Percentiles rank a stretch among this genome's conserved stretches.
phyloP scores from a whole-genome alignment of 2,113 vertebrate species.

The Thryonomys swinderianus region DNA sequence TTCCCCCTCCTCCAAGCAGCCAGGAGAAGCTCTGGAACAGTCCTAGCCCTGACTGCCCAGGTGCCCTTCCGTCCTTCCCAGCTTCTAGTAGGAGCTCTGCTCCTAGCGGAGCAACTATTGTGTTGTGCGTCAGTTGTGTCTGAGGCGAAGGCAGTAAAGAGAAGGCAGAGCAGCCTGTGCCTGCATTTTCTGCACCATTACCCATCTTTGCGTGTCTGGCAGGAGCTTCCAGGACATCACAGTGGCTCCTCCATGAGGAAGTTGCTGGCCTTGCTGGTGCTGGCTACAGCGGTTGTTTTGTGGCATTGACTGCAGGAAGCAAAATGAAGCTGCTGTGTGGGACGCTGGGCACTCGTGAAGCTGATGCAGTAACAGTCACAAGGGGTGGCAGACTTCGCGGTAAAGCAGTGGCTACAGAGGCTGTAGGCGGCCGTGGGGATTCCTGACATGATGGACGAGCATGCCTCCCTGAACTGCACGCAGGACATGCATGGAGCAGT shows the following conservation, averaged over 20 bases:
- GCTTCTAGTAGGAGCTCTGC: not conserved
- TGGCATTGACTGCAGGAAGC: not conserved
- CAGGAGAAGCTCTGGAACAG: not conserved
- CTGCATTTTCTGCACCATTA: not conserved
- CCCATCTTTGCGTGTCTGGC: not conserved
- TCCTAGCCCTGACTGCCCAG: not conserved
- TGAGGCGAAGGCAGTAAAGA: accelerated
- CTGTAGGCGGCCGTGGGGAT: not conserved
- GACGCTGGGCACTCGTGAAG: not conserved
- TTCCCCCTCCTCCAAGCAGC: accelerated
- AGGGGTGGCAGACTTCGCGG: not conserved
- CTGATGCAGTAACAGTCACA: not conserved
- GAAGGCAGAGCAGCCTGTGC: not conserved
- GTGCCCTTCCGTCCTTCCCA: not conserved
- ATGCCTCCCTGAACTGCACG: not conserved
- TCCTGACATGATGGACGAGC: not conserved
- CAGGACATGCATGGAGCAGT: not conserved
- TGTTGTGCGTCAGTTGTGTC: accelerated
- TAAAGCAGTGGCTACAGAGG: accelerated
- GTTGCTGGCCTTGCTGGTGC: not conserved
- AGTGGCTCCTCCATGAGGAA: not conserved
- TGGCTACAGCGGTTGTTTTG: accelerated
- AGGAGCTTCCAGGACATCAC: not conserved
- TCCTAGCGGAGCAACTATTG: accelerated
- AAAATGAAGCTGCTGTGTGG: not conserved